Evolutionary conservation across 2,113 vertebrate species (phyloP), one percentile per base, ranked within the genome.

Genomic region (Alces alces): DNA sequence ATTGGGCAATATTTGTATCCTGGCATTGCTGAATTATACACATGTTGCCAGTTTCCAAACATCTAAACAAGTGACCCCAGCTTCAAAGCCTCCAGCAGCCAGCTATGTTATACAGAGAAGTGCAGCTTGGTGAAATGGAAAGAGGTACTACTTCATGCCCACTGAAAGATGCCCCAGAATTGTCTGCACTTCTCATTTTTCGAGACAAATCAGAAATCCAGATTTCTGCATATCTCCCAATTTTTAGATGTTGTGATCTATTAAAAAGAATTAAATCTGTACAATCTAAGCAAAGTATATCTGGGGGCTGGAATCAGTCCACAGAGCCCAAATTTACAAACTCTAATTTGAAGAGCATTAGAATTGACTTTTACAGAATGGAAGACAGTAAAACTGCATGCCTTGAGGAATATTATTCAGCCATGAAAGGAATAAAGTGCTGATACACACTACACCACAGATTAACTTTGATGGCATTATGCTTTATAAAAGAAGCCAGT

Each of bases 391-490:
- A 70, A 43, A 10, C 28, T 23, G 1, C 1, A 6, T 9, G 16
- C n/a, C 43, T 13, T 12, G 15, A 52, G 39, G 58, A 66, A 27
- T 21, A 17, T 15, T 6, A 1, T 4, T 13, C 25, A 15, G 30
- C 85, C 33, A 1, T 2, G 19, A 43, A 33, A 19, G 33, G 54
- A 60, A 17, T 1, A 33, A 19, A 13, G 7, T 3, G 0, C 2
- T 6, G 60, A 17, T 2, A 1, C 6, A 5, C 0, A 0, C n/a
- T 7, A 2, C 25, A 2, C 45, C 23, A 1, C 8, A 7, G 16
- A 7, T 2, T 52, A 33, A 19, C 16, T 33, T 1, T 39, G 45
- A 6, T 4, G 12, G 30, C 78, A 19, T 80, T 80, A 21, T 7
- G 47, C 7, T 0, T 10, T 2, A 1, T 17, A 4, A 50, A 76